These are phyloP conservation scores for Scopus umbretta DNA, from an alignment of 2,113 vertebrate species.

Conservation along the genomic window DNA sequence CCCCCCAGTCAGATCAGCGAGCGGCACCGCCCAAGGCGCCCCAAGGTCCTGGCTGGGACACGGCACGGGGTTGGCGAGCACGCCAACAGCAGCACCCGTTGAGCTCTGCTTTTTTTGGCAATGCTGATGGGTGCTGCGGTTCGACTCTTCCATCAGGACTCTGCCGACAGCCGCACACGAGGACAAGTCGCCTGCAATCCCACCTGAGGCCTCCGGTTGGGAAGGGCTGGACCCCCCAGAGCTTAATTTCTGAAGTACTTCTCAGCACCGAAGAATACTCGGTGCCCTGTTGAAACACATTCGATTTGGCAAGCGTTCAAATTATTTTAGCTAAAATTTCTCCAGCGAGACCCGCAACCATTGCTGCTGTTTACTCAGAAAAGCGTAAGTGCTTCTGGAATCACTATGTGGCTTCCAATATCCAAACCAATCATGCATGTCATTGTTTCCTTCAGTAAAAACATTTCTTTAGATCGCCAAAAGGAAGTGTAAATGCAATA, in stretches of 20 bases:
- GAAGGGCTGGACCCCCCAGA: neutral
- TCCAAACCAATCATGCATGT: neutral
- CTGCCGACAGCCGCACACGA: fast-evolving
- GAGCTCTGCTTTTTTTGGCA: neutral
- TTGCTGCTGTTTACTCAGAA: neutral
- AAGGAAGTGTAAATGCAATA: neutral
- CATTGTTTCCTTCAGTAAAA: neutral
- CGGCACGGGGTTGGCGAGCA: fast-evolving
- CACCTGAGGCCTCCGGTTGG: neutral
- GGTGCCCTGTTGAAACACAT: neutral
- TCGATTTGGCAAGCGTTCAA: neutral
- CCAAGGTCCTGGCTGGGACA: too few species aligned
- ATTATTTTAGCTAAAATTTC: neutral
- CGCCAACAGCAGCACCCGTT: fast-evolving
- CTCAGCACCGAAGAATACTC: neutral
- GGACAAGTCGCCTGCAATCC: neutral
- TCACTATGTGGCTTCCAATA: neutral
- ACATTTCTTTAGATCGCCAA: neutral
- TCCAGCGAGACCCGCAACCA: neutral
- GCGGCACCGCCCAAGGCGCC: fast-evolving
- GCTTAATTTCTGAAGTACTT: fast-evolving
- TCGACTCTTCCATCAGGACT: fast-evolving
- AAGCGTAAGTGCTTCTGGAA: neutral
- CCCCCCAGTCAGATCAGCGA: neutral
- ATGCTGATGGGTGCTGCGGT: fast-evolving